Conservation (phyloP, 2,888 invertebrate genomes). For the Dolichopus griseipennis region DNA sequence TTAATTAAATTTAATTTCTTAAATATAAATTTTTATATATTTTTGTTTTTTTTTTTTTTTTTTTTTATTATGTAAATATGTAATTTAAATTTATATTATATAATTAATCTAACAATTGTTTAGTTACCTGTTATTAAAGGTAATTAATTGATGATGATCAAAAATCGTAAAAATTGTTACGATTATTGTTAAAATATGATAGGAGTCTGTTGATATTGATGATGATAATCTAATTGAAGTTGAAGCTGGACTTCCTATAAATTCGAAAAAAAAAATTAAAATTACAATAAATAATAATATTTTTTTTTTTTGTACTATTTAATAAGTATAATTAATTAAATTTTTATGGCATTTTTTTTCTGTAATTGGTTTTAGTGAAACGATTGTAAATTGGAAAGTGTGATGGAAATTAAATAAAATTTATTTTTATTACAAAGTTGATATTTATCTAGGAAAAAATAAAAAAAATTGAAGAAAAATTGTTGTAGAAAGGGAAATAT, state of each 20-base stretch:
- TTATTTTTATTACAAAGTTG: too few species aligned
- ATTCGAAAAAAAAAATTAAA: not conserved
- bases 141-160: not conserved
- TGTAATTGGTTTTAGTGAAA: too few species aligned
- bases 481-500: too few species aligned
- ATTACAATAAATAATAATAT: not conserved
- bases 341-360: not conserved
- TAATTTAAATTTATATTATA: not conserved
- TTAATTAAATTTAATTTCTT: not conserved
- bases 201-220: not conserved
- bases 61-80: not conserved
- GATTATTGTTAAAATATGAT: slow-evolving; percentile 6
- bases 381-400: not conserved
- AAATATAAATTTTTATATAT: not conserved
- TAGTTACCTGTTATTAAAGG: slow-evolving; percentile 3
- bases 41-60: too few species aligned
- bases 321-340: not conserved
- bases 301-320: too few species aligned
- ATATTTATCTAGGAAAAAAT: too few species aligned
- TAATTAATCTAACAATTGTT: not conserved
- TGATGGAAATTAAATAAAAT: not conserved
- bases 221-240: not conserved
- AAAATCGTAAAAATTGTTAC: not conserved
- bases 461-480: too few species aligned
- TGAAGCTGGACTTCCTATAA: slow-evolving; percentile 2